Evolutionary conservation across 2,113 vertebrate genomes (phyloP).

Genomic region (Halcyon malimbica): DNA sequence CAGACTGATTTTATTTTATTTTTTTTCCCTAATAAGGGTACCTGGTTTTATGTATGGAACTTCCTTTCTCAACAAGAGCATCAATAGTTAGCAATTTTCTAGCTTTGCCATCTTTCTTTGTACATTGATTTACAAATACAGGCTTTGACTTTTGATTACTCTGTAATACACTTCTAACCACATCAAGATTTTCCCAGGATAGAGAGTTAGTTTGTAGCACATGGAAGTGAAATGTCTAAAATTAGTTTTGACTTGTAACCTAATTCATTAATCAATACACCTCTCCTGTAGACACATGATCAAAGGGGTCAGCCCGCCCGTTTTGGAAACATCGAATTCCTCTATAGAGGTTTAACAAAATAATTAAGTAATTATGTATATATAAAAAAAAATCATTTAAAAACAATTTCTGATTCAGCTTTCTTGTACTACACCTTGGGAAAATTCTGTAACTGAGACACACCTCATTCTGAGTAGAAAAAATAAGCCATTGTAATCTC

Average conservation of each 20-base stretch:
- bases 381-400: neutral
- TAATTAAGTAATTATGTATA: neutral
- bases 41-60: neutral
- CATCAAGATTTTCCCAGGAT: neutral
- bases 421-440: neutral
- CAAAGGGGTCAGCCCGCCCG: neutral
- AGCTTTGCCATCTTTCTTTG: neutral
- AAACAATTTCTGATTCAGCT: neutral
- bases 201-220: neutral
- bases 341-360: neutral
- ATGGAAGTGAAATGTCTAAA: neutral
- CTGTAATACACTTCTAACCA: neutral
- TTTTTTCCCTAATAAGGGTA: neutral
- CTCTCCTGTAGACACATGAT: neutral
- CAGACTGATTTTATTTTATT: neutral
- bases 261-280: conserved; percentile 3
- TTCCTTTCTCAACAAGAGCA: neutral
- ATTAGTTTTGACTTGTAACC: conserved; percentile 11
- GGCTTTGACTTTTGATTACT: neutral
- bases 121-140: neutral
- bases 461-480: neutral
- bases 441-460: neutral
- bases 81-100: neutral
- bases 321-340: neutral
- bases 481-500: neutral